Percentiles rank a stretch among this genome's conserved stretches.
Evolutionary conservation across 2,888 invertebrate genomes (phyloP).

Genomic region (Andrena flavipes): DNA sequence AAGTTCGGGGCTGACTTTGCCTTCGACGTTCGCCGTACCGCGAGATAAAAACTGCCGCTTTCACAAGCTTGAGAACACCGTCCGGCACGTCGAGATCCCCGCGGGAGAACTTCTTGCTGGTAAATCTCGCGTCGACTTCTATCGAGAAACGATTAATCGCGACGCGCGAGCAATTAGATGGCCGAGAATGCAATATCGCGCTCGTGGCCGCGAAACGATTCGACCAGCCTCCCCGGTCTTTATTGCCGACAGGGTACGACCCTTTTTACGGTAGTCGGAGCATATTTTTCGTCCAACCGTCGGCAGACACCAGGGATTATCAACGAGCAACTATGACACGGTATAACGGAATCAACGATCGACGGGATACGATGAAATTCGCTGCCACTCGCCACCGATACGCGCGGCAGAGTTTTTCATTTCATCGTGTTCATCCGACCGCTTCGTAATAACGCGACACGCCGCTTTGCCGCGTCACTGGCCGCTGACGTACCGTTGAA

Average conservation of each 20-base stretch:
- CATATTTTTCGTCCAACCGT: slow-evolving; percentile 4
- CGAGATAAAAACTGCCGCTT: no score
- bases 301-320: slow-evolving; percentile 6
- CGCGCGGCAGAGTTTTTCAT: slow-evolving; percentile 26
- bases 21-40: no score
- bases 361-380: slow-evolving; percentile 33
- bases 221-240: neutral
- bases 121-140: slow-evolving; percentile 1
- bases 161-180: slow-evolving; percentile 6
- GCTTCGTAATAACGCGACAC: slow-evolving; percentile 38
- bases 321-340: slow-evolving; percentile 38
- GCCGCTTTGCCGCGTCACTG: slow-evolving; percentile 1
- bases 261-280: neutral
- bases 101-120: neutral
- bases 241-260: slow-evolving; percentile 6
- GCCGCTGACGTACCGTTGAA: neutral
- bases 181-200: neutral
- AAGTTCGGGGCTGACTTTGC: slow-evolving; percentile 2
- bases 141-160: slow-evolving; percentile 32
- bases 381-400: neutral
- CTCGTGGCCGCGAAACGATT: neutral
- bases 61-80: no score
- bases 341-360: slow-evolving; percentile 41
- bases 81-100: no score
- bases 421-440: slow-evolving; percentile 32